Base-by-base conservation (phyloP, 2,113 vertebrate genomes). In the Ciconia maguari region DNA sequence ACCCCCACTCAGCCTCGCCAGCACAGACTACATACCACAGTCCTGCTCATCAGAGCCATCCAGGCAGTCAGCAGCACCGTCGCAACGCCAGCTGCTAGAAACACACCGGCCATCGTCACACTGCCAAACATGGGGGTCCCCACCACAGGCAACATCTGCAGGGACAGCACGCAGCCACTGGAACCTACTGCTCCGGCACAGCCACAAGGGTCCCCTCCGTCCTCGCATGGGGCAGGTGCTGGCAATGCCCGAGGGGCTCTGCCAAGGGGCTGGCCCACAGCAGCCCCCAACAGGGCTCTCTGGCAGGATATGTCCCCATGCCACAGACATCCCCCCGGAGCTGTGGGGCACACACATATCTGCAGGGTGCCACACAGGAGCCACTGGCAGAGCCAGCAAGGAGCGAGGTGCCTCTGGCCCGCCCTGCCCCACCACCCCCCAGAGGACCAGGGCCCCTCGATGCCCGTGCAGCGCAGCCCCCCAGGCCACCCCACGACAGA, bases 41-140 rank as follows among this genome's bases (percentile, higher is more conserved):
- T 98, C 97, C 66, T 97, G 98, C 94, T 99, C 99, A 94, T 99
- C 99, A 3, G 99, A 99, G 54, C 99, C 99, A 93, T 99, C 99
- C 83, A 97, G 82, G 94, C 99, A 99, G 97, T 99, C 99, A 18
- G 98, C 97, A 7, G 54, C 54, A 16, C 98, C 98, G 7, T 99
- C 99, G 22, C 99, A 99, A 54, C 96, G 97, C 99, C 99, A 99
- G 30, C 90, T 77, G 30, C 65, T 74, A 55, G 98, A 95, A 71
- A 99, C 93, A n/a, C 99, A 99, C 21, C 18, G 90, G 24, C 99
- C 99, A 42, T 99, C 98, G 1, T 99, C 98, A 96, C 99, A 99
- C 92, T 98, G 98, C 99, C 99, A 99, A 9, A 95, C 96, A 2
- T 93, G 81, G 3, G 70, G 85, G 38, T 98, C 96, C 34, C 98